Evolutionary conservation across 2,797 vertebrate species (phyloP).

Genomic region (Pantherophis vulpinus): DNA sequence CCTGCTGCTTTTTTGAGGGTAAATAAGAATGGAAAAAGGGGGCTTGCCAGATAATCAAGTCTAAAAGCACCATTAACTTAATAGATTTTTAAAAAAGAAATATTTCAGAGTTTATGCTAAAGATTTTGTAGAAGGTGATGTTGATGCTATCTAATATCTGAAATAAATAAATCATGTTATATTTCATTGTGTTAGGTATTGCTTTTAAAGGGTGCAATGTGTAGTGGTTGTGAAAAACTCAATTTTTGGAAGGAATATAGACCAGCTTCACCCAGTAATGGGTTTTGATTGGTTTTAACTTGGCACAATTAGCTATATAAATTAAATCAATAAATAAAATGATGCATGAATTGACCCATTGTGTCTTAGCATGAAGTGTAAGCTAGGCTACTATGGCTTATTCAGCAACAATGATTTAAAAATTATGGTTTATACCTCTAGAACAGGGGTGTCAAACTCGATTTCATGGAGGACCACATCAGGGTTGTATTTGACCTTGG

Average conservation of each 20-base stretch:
- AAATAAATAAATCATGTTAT: background rate
- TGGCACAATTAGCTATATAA: background rate
- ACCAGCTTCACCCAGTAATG: background rate
- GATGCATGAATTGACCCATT: background rate
- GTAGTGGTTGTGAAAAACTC: background rate
- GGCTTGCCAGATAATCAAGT: background rate
- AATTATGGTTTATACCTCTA: background rate
- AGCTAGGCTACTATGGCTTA: background rate
- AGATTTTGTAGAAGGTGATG: background rate
- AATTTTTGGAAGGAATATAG: background rate
- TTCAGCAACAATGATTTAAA: background rate
- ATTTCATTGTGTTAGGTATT: background rate
- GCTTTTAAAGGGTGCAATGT: background rate
- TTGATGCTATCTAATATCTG: background rate
- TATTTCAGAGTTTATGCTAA: background rate
- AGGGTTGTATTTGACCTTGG: too few species aligned
- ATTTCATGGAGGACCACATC: too few species aligned
- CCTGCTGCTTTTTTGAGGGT: constrained; percentile 12
- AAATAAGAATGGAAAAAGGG: constrained; percentile 2
- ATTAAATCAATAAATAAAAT: background rate
- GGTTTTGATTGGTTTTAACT: background rate
- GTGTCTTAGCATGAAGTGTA: background rate
- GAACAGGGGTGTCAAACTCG: background rate
- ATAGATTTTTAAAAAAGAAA: background rate
- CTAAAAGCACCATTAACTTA: background rate